A percentile compares a stretch with the other conserved stretches of the same genome.
These are phyloP conservation scores for Timema cristinae DNA, from an alignment of 2,888 invertebrate species.

Conservation along the genomic window DNA sequence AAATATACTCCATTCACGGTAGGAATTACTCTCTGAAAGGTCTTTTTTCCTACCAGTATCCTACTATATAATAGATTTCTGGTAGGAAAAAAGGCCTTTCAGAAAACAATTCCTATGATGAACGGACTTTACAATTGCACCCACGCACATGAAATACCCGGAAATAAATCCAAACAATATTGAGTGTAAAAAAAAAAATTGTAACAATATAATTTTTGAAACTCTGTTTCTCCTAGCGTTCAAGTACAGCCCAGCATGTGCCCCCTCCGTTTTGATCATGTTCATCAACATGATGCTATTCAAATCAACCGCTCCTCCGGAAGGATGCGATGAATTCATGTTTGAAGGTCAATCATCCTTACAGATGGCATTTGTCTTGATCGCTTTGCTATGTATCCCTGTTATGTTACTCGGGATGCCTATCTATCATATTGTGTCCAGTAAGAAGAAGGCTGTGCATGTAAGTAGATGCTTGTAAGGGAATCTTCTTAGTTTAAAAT, in stretches of 20 bases:
- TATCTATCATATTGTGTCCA: slow-evolving; percentile 40
- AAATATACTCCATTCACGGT: too few relatives aligned
- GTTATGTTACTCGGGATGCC: slow-evolving; percentile 54
- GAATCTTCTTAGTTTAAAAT: background rate
- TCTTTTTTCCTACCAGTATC: too few relatives aligned
- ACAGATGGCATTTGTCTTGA: slow-evolving; percentile 47
- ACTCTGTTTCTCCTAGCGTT: slow-evolving; percentile 1
- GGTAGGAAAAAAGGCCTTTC: too few relatives aligned
- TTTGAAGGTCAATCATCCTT: slow-evolving; percentile 42
- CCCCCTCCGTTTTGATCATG: slow-evolving; percentile 57
- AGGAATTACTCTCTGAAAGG: too few relatives aligned
- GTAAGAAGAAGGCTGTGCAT: slow-evolving; percentile 20
- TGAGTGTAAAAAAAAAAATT: too few relatives aligned
- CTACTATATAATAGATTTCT: too few relatives aligned
- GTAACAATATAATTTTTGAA: background rate
- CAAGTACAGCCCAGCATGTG: slow-evolving; percentile 39
- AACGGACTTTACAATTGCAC: too few relatives aligned
- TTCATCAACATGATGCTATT: slow-evolving; percentile 60
- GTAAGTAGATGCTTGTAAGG: slow-evolving; percentile 21
- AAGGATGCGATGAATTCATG: slow-evolving; percentile 34
- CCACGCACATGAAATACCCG: too few relatives aligned
- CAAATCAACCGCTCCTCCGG: slow-evolving; percentile 23
- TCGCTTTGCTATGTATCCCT: slow-evolving; percentile 50
- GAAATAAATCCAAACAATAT: too few relatives aligned
- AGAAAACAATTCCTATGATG: too few relatives aligned